Conservation (phyloP, 2,888 invertebrate species). For the Sturmia bella region DNA sequence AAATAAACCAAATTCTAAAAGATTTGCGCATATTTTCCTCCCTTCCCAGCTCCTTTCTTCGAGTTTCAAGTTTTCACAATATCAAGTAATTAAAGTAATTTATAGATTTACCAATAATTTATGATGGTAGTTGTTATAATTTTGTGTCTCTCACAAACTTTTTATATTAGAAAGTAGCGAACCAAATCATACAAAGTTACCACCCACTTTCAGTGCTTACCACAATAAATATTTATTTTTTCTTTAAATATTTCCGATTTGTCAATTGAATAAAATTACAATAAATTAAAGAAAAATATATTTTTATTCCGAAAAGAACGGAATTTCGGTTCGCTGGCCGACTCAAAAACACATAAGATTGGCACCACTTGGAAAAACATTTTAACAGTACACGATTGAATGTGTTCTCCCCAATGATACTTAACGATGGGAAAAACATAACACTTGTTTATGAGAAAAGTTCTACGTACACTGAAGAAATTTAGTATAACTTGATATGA, state of each 20-base stretch:
- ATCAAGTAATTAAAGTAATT: conserved; percentile 71
- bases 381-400: not conserved
- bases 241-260: conserved; percentile 76
- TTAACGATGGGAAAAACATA: conserved; percentile 56
- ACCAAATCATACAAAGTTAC: conserved; percentile 61
- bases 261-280: conserved; percentile 80
- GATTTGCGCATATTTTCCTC: conserved; percentile 22
- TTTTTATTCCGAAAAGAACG: conserved; percentile 50
- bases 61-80: conserved; percentile 55
- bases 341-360: conserved; percentile 49
- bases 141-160: conserved; percentile 36
- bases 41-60: not conserved
- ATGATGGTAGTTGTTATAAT: conserved; percentile 62
- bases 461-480: conserved; percentile 30
- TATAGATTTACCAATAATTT: conserved; percentile 68
- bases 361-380: conserved; percentile 59
- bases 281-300: conserved; percentile 71
- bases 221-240: conserved; percentile 64
- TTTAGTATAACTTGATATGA: not conserved
- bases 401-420: conserved; percentile 37
- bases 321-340: conserved; percentile 64
- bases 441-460: conserved; percentile 23
- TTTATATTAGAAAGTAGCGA: conserved; percentile 40
- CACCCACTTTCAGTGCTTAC: conserved; percentile 60
- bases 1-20: conserved; percentile 11